These are phyloP conservation scores for Mycteria americana DNA, from an alignment of 2,797 vertebrate genomes.

Conservation along the genomic window DNA sequence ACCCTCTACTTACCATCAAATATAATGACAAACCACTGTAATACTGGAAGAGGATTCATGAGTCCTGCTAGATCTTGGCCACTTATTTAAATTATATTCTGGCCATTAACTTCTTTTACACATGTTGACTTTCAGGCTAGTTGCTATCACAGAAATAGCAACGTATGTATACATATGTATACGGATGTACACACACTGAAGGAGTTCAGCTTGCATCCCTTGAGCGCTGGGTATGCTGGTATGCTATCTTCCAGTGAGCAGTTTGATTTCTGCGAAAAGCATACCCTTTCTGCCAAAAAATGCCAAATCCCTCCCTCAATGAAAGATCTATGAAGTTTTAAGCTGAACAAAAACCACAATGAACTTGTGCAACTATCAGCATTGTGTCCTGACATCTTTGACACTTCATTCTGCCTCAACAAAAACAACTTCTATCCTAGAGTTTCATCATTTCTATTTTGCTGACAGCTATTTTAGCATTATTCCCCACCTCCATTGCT, in stretches of 20 bases:
- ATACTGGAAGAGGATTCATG: neutral
- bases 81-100: neutral
- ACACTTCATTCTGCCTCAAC: neutral
- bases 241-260: neutral
- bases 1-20: neutral
- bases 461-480: neutral
- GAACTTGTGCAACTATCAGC: neutral
- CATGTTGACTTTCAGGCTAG: neutral
- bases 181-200: neutral
- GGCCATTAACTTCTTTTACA: neutral
- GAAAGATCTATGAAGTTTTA: neutral
- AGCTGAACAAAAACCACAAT: neutral
- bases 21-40: neutral
- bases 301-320: neutral
- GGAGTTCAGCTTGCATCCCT: neutral
- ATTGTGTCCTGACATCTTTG: neutral
- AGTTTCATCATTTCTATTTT: neutral
- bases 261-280: neutral
- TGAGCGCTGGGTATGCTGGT: neutral
- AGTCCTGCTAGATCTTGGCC: neutral
- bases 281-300: neutral
- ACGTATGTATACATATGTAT: neutral
- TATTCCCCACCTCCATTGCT: neutral
- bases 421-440: neutral
- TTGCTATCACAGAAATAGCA: neutral